Evolutionary conservation across 2,113 vertebrate species (phyloP), one percentile per base, ranked within the genome.

Genomic region (Mandrillus leucophaeus): DNA sequence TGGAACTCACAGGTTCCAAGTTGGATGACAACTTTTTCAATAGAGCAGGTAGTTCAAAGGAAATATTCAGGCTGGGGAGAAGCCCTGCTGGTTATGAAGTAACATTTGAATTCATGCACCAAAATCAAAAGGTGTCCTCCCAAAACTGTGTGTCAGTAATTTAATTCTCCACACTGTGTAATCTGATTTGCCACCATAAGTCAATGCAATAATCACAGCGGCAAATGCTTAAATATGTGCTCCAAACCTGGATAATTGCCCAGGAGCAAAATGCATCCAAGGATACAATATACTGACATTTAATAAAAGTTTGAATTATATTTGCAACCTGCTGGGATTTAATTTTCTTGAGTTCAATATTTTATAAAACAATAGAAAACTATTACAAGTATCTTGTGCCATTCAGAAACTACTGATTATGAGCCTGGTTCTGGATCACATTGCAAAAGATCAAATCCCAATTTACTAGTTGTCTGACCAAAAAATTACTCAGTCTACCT

Each of bases 281-380:
- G 43, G 80, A 97, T 95, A 83, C 11, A 11, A 96, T 97, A 98
- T 97, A 95, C 96, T 98, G 97, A 96, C 97, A 98, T 97, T 98
- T 98, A 98, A 98, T 97, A 98, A 98, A 98, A 98, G 83, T 97
- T 95, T 96, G 96, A 97, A 97, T 97, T 97, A 96, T 96, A 97
- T 98, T 97, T 97, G 35, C 76, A 96, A 80, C 92, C 80, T 88
- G 48, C 92, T 87, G 35, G 97, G 81, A 98, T 98, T 98, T 97
- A 96, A 98, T 98, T 97, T 97, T 85, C 93, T 87, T 38, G 95
- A 96, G 92, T 88, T 95, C 90, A 88, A 96, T 97, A 95, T 88
- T 98, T 97, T 97, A 97, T 98, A 98, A 97, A 97, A 97, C 93
- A 97, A 94, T 85, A 89, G 80, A 95, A 96, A 98, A 96, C 88